Conservation (phyloP, 1,140 invertebrate species). For the Teleogryllus occipitalis region DNA sequence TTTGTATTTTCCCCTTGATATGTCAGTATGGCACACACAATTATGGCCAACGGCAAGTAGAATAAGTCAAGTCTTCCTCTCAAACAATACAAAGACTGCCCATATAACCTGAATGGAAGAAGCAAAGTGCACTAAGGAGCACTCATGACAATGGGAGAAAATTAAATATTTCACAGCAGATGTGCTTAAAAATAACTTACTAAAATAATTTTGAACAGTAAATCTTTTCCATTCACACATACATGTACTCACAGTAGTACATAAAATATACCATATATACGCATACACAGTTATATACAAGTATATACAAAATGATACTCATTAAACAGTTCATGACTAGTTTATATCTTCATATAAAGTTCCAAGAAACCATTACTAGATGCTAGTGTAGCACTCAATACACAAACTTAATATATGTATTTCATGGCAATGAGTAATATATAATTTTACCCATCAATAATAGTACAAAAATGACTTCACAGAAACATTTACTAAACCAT, state of each 20-base stretch:
- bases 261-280: background rate
- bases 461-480: too few species aligned
- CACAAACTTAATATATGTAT: too few species aligned
- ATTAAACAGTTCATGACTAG: background rate
- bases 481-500: too few species aligned
- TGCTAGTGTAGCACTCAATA: too few species aligned
- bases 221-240: background rate
- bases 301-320: background rate
- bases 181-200: background rate
- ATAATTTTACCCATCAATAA: too few species aligned
- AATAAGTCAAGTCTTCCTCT: background rate
- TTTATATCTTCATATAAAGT: background rate
- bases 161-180: background rate
- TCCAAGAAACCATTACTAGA: too few species aligned
- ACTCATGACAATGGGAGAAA: background rate
- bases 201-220: background rate
- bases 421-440: too few species aligned
- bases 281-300: background rate
- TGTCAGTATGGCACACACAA: slow-evolving; percentile 14
- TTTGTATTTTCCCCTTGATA: background rate
- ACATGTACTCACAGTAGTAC: background rate
- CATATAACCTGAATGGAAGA: background rate
- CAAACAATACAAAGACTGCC: background rate
- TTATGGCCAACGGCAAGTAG: background rate
- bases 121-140: background rate